Conservation (phyloP, 2,113 vertebrate species). For the Carassius carassius region DNA sequence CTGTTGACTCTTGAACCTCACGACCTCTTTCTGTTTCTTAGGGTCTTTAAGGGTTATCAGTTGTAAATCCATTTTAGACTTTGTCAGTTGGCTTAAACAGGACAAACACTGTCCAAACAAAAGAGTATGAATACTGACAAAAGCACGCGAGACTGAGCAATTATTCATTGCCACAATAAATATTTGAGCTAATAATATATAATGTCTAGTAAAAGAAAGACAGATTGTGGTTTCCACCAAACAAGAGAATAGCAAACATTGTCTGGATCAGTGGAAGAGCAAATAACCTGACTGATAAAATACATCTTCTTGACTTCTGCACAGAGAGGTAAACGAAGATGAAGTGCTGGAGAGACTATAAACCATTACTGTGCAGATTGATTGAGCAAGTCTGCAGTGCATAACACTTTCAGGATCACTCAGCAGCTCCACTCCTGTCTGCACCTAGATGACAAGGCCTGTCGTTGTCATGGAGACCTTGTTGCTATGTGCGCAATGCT, state of each 20-base stretch:
- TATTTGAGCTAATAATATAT: not conserved
- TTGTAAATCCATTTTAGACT: not conserved
- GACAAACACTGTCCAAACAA: slow-evolving; percentile 25
- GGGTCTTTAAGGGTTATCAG: slow-evolving; percentile 37
- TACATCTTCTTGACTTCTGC: not conserved
- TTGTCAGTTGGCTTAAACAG: slow-evolving; percentile 18
- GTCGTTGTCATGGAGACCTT: slow-evolving; percentile 74
- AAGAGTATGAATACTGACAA: slow-evolving; percentile 22
- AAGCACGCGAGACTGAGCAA: not conserved
- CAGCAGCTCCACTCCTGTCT: slow-evolving; percentile 41
- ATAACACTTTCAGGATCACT: not conserved
- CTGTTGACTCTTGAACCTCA: not conserved
- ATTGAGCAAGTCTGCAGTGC: slow-evolving; percentile 2
- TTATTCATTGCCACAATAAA: slow-evolving; percentile 21
- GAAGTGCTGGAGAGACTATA: not conserved
- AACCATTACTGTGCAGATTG: not conserved
- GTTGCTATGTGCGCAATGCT: slow-evolving; percentile 74
- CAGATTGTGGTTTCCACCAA: slow-evolving; percentile 8
- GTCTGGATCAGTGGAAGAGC: slow-evolving; percentile 56
- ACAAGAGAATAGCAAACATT: not conserved
- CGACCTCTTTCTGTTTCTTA: slow-evolving; percentile 19
- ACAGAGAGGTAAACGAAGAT: not conserved
- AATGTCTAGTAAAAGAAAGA: not conserved
- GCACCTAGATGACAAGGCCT: slow-evolving; percentile 61
- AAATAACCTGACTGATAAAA: slow-evolving; percentile 47